Evolutionary conservation across 2,113 vertebrate species (phyloP), one percentile per base, ranked within the genome.

Genomic region (Tetrax tetrax): DNA sequence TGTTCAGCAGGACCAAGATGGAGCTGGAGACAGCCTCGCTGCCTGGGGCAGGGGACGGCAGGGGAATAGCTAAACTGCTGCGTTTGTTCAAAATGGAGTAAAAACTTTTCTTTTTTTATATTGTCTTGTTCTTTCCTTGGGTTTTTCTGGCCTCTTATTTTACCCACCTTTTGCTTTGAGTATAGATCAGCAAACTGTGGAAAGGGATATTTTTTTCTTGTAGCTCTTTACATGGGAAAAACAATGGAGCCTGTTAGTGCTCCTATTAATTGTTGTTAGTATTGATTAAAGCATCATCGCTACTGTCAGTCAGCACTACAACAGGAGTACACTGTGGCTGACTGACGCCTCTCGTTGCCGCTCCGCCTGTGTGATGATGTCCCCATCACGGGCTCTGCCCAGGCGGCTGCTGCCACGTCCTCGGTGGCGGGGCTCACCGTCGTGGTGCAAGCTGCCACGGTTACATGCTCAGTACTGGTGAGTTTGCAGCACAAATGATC

Each of bases 341-440:
- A 35, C 6, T 21, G 13, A 47, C 17, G 51, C 68, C 47, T 61
- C 65, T 56, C 0, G 0, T 10, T 10, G 29, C 37, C 47, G 59
- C 19, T 50, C 35, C 1, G 0, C 5, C 43, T 14, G n/a, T 2
- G 0, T 17, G 50, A 9, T 43, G 14, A 15, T 6, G 11, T 33
- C 41, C 14, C 25, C 3, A 0, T 1, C 3, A 5, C 12, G 8
- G 57, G 33, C 28, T 18, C 17, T 2, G 33, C 21, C 3, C 0
- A 1, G 25, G 48, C 41, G 22, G 35, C 43, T 7, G 41, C 53
- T 22, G 29, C 27, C 33, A 7, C 53, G 3, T 3, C 27, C 33
- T 3, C 13, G 0, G 16, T 11, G 41, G 24, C 51, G 28, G 47
- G 6, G 21, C 2, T 72, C 5, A 0, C 60, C 13, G 10, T 7